These are phyloP conservation scores for Xanthorhoe spadicearia DNA, from an alignment of 2,888 invertebrate species.

Conservation along the genomic window DNA sequence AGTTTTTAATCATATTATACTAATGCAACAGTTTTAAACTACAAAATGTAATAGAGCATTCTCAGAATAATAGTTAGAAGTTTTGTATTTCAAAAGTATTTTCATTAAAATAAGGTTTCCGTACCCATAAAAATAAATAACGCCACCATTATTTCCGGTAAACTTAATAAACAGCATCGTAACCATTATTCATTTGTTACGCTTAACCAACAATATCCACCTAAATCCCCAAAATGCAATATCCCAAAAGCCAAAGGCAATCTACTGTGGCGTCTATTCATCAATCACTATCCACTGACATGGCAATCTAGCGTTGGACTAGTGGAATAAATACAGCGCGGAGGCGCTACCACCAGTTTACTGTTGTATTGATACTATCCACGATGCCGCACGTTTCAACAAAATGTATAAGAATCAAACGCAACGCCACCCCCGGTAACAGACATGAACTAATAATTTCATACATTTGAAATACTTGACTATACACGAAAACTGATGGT, in stretches of 20 bases:
- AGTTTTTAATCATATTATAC: not conserved
- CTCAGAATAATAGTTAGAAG: too few species aligned
- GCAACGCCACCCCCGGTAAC: too few species aligned
- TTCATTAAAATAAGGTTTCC: not conserved
- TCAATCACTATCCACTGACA: conserved; percentile 32
- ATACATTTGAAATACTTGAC: too few species aligned
- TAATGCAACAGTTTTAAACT: not conserved
- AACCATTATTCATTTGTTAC: not conserved
- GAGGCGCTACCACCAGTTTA: too few species aligned
- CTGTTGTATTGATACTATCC: too few species aligned
- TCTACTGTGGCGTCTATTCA: conserved; percentile 26
- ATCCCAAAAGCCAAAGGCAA: conserved; percentile 16
- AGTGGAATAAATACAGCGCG: conserved; percentile 25
- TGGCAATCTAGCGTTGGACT: conserved; percentile 26
- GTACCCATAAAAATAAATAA: not conserved
- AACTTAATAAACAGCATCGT: not conserved
- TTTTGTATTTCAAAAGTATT: too few species aligned
- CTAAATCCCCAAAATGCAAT: conserved; percentile 11
- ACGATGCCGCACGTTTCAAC: too few species aligned
- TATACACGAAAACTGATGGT: too few species aligned
- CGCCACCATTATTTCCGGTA: not conserved
- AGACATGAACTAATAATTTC: too few species aligned
- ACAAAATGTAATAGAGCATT: not conserved
- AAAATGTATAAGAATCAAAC: too few species aligned
- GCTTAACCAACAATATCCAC: conserved; percentile 6